Conservation (phyloP, 2,113 vertebrate genomes). For the Petrocephalus microphthalmus region DNA sequence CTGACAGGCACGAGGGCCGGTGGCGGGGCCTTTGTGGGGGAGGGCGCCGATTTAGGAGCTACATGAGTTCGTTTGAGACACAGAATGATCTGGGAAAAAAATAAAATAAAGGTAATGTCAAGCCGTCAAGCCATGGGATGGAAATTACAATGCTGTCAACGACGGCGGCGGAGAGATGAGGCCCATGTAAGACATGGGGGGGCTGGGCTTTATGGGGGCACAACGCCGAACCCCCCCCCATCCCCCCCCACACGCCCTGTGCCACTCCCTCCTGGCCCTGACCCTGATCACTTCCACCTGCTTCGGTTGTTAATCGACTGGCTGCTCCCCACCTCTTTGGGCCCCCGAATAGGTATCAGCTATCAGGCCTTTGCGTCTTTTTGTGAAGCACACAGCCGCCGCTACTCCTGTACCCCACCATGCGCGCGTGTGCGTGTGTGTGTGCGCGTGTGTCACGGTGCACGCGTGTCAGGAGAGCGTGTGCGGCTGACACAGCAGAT, state of each 20-base stretch:
- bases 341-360: neutral
- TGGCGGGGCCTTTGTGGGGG: neutral
- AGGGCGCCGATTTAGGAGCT: neutral
- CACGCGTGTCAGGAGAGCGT: neutral
- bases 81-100: neutral
- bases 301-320: neutral
- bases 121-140: neutral
- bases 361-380: neutral
- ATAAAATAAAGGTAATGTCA: neutral
- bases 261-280: neutral
- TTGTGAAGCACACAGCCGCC: neutral
- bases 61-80: conserved; percentile 9
- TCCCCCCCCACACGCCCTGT: neutral
- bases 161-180: neutral
- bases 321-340: neutral
- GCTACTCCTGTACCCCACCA: no score
- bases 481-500: neutral
- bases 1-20: neutral
- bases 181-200: neutral
- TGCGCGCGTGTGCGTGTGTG: neutral
- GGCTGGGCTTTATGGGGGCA: neutral
- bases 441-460: neutral
- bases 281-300: neutral
- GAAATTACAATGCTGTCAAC: conserved; percentile 21
- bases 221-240: neutral